phyloP scores from a whole-genome alignment of 2,113 vertebrate species.

The Gymnobelideus leadbeateri region DNA sequence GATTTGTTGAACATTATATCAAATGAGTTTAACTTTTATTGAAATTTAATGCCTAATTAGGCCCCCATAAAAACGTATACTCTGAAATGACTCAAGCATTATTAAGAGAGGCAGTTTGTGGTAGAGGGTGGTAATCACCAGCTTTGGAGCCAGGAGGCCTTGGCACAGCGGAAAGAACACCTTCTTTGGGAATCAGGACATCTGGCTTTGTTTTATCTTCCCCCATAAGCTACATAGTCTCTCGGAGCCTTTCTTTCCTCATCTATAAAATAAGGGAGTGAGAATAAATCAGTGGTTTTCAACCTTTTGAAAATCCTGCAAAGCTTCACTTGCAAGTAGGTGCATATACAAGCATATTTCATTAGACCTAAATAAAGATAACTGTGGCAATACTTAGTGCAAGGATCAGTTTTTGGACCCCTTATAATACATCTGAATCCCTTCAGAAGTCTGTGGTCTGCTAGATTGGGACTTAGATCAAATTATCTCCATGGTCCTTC shows the following conservation, averaged over 20 bases:
- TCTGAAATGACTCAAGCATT: not conserved
- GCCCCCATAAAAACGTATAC: not conserved
- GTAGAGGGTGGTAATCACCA: not conserved
- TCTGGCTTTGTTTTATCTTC: not conserved
- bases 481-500: not conserved
- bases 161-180: not conserved
- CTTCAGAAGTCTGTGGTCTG: not conserved
- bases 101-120: not conserved
- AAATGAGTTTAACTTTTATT: not conserved
- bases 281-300: not conserved
- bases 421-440: not conserved
- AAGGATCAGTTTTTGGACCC: not conserved
- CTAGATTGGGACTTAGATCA: not conserved
- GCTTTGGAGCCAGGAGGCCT: not conserved
- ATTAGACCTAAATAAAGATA: not conserved
- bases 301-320: not conserved
- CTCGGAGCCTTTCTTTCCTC: not conserved
- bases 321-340: not conserved
- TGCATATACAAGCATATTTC: not conserved
- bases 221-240: not conserved
- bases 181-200: not conserved
- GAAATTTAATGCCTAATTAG: slow-evolving; percentile 31
- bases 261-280: not conserved
- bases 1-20: not conserved
- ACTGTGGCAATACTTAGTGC: not conserved